A percentile compares a stretch with the other conserved stretches of the same genome.
These are phyloP conservation scores for Chaitophorus viminalis DNA, from an alignment of 2,888 invertebrate genomes.

Conservation along the genomic window DNA sequence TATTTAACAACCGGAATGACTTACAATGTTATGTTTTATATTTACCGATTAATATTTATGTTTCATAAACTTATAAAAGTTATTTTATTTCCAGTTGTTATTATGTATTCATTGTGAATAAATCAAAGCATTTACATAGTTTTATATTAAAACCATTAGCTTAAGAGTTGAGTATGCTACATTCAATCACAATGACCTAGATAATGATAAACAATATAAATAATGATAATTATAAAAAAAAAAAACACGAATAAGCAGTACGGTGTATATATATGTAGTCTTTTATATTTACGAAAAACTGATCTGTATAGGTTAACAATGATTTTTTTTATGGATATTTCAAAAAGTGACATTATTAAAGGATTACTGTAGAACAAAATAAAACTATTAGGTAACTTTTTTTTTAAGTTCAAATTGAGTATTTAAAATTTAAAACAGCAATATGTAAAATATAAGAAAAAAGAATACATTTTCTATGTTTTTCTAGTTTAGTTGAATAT, in stretches of 20 bases:
- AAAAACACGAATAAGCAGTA: not conserved
- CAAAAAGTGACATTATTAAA: too few species aligned
- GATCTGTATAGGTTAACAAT: too few species aligned
- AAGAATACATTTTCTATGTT: too few species aligned
- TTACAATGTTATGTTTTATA: not conserved
- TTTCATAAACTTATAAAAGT: not conserved
- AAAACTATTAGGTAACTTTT: too few species aligned
- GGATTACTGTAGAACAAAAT: too few species aligned
- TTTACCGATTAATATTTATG: not conserved
- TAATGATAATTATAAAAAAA: not conserved
- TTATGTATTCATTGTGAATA: not conserved
- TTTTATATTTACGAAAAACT: too few species aligned
- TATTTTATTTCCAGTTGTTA: not conserved
- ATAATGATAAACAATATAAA: not conserved
- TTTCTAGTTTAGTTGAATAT: too few species aligned
- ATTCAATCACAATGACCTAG: slow-evolving; percentile 21
- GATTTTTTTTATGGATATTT: too few species aligned
- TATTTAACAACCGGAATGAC: slow-evolving; percentile 7
- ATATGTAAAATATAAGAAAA: too few species aligned
- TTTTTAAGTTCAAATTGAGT: too few species aligned
- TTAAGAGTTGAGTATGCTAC: not conserved
- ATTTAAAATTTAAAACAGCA: too few species aligned
- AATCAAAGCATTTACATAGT: not conserved
- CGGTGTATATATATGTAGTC: not conserved
- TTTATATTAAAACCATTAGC: not conserved